Conservation (phyloP, 2,113 vertebrate genomes). For the Onychostoma macrolepis region DNA sequence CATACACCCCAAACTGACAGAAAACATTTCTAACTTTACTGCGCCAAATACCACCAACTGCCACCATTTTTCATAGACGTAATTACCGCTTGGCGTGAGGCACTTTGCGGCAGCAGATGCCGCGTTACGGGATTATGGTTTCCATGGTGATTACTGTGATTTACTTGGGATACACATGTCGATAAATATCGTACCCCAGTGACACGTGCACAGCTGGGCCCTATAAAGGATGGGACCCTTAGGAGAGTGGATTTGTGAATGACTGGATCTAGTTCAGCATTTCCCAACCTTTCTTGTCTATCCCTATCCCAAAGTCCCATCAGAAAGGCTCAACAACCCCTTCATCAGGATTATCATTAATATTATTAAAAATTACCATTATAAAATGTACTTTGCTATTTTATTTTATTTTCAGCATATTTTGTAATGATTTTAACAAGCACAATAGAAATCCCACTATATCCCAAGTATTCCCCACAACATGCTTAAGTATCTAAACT, state of each 20-base stretch:
- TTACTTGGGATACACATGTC: constrained; percentile 61
- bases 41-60: not conserved
- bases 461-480: no score
- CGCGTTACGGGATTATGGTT: constrained; percentile 58
- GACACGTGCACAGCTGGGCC: constrained; percentile 1
- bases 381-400: no score
- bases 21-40: constrained; percentile 2
- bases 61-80: constrained; percentile 36
- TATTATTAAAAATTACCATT: not conserved
- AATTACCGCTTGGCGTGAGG: constrained; percentile 62
- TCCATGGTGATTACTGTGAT: constrained; percentile 70
- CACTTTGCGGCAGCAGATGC: constrained; percentile 59
- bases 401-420: no score
- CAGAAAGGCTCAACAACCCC: not conserved
- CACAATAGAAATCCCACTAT: no score
- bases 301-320: not conserved
- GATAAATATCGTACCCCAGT: constrained; percentile 62
- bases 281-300: no score
- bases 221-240: constrained; percentile 7
- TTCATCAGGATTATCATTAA: not conserved
- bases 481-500: no score
- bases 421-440: no score
- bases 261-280: not conserved
- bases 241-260: constrained; percentile 27
- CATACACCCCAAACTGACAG: constrained; percentile 6